Evolutionary conservation across 1,140 invertebrate genomes (phyloP).

Genomic region (Leguminivora glycinivorella): DNA sequence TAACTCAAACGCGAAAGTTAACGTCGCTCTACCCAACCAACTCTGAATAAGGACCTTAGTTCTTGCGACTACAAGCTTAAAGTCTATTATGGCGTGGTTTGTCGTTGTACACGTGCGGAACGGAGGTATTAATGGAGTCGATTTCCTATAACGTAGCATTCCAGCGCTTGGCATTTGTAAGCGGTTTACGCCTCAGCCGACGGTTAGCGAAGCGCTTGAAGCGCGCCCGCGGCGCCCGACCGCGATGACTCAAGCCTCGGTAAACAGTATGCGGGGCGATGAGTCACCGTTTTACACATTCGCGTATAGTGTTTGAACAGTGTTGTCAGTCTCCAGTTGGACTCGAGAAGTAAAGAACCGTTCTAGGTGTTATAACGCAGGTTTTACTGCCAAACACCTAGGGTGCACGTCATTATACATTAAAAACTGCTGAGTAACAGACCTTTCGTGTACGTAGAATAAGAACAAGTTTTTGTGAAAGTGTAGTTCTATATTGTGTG

Average conservation of each 20-base stretch:
- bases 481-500: constrained; percentile 66
- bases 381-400: constrained; percentile 68
- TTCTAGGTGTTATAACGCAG: constrained; percentile 72
- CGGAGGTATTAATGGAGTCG: constrained; percentile 77
- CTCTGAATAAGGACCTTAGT: constrained; percentile 37
- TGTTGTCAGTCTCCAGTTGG: constrained; percentile 77
- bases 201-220: constrained; percentile 55
- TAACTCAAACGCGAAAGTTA: constrained; percentile 74
- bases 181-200: constrained; percentile 39
- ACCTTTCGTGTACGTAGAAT: constrained; percentile 47
- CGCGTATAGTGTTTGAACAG: constrained; percentile 76
- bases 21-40: constrained; percentile 53
- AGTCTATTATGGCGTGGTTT: constrained; percentile 50
- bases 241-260: constrained; percentile 77
- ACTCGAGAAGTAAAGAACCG: constrained; percentile 69
- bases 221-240: constrained; percentile 52
- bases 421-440: constrained; percentile 53
- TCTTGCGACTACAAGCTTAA: constrained; percentile 38
- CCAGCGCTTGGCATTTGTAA: constrained; percentile 56
- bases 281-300: constrained; percentile 79
- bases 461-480: constrained; percentile 70
- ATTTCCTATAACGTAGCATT: constrained; percentile 56
- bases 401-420: constrained; percentile 49
- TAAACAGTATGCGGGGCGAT: constrained; percentile 79
- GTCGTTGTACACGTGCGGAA: constrained; percentile 69